Base-by-base conservation (phyloP, 2,797 vertebrate species). In the Gadopsis marmoratus region DNA sequence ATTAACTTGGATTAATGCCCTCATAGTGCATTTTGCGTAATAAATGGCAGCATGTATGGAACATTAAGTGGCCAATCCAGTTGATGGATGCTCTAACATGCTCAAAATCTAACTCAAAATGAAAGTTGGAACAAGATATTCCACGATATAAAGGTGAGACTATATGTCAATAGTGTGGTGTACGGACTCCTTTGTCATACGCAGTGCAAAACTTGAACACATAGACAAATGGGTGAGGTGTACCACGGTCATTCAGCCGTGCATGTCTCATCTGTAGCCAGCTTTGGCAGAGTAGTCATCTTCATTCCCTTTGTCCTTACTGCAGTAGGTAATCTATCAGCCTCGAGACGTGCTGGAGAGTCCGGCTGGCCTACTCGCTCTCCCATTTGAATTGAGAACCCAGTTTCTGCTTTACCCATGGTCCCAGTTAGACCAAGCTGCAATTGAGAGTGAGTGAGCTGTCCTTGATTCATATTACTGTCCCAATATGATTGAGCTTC, bases 241-340 rank as follows among this genome's bases (percentile, higher is more conserved):
- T 82, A 88, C 83, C 88, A 93, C 91, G 91, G 91, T 93, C 94
- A 92, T 87, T 94, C 93, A 95, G 93, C 94, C 94, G 91, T 95
- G 93, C 89, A 93, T 93, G 93, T 94, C 93, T 96, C 94, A 95
- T 95, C 93, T 94, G 94, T 95, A 95, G 93, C 94, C 91, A 93
- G 93, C 92, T 92, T 93, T 96, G 95, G 95, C 95, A 95, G 94
- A 93, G 93, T 90, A 95, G 95, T 95, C 94, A 95, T 95, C 95
- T 96, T 95, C 94, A 95, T 95, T 96, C 93, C 92, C 94, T 95
- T 96, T 96, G 94, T 95, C 95, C 95, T 96, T 95, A 95, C 93
- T 86, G 91, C 93, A 89, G 90, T 93, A 94, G 94, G 94, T 94
- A 94, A 95, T 96, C 94, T 95, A 92, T 96, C 95, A 96, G 94